These are phyloP conservation scores for Drosophila bocqueti DNA, from an alignment of 1,140 invertebrate species.

Conservation along the genomic window DNA sequence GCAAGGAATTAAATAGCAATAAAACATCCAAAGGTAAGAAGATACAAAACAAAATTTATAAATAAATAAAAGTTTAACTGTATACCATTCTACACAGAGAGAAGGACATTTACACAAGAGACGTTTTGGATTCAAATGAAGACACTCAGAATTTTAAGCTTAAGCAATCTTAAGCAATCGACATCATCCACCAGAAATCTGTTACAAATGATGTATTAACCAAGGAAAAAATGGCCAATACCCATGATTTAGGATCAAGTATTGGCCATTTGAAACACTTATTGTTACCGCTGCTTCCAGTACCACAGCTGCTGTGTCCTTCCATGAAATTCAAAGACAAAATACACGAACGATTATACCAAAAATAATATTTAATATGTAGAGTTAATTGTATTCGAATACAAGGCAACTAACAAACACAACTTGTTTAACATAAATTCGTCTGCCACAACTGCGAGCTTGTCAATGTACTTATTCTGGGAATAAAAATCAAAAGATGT, in stretches of 20 bases:
- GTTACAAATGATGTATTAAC: no score
- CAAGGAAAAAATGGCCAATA: neutral
- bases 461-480: neutral
- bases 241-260: neutral
- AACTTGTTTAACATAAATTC: slow-evolving; percentile 5
- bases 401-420: neutral
- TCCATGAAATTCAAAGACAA: neutral
- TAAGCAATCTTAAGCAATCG: slow-evolving; percentile 6
- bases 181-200: neutral
- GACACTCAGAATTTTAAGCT: neutral
- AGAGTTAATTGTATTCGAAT: neutral
- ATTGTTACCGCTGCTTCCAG: neutral
- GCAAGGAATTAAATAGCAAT: slow-evolving; percentile 45
- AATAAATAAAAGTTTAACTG: neutral
- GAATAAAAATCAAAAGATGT: neutral
- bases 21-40: neutral
- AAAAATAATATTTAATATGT: neutral
- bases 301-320: neutral
- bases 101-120: neutral
- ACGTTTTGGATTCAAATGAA: neutral
- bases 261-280: neutral
- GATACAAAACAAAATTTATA: neutral
- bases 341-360: neutral
- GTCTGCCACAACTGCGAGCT: neutral
- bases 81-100: neutral